These are phyloP conservation scores for Cheiracanthium punctorium DNA, from an alignment of 2,888 invertebrate species.

Conservation along the genomic window DNA sequence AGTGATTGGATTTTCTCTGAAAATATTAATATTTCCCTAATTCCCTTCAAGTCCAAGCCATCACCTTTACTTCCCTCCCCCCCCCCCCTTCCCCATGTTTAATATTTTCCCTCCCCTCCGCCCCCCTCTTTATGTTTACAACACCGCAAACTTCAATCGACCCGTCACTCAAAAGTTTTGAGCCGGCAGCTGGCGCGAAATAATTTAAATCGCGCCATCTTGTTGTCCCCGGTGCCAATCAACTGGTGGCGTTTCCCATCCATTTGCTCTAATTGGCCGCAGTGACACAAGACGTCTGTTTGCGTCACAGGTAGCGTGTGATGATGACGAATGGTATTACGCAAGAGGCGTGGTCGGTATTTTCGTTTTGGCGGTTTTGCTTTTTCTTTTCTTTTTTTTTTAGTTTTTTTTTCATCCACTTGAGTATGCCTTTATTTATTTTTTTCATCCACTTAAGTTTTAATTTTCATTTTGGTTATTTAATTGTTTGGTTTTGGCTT, in stretches of 20 bases:
- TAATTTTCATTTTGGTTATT: no score
- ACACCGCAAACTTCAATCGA: conserved; percentile 9
- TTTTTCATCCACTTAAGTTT: no score
- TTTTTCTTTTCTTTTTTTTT: background rate
- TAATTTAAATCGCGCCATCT: conserved; percentile 65
- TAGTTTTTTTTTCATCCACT: background rate
- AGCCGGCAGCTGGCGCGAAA: conserved; percentile 37
- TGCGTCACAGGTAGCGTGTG: conserved; percentile 67
- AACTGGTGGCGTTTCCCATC: conserved; percentile 57
- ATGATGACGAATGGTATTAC: conserved; percentile 69
- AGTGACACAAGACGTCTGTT: conserved; percentile 69
- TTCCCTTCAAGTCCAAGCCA: background rate
- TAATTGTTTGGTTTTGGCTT: no score
- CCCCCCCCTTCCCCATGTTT: background rate
- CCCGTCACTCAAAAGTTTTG: conserved; percentile 8
- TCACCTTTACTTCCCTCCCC: background rate
- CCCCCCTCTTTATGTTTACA: background rate
- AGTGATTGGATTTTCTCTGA: background rate
- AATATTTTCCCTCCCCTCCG: background rate
- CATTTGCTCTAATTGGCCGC: conserved; percentile 68
- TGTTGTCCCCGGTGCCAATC: conserved; percentile 59
- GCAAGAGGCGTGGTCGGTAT: conserved; percentile 42
- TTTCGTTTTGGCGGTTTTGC: background rate
- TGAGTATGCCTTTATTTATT: no score
- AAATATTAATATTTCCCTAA: conserved; percentile 8